A percentile compares a stretch with the other conserved stretches of the same genome.
Evolutionary conservation across 2,113 vertebrate genomes (phyloP).

Genomic region (Epinephelus fuscoguttatus): DNA sequence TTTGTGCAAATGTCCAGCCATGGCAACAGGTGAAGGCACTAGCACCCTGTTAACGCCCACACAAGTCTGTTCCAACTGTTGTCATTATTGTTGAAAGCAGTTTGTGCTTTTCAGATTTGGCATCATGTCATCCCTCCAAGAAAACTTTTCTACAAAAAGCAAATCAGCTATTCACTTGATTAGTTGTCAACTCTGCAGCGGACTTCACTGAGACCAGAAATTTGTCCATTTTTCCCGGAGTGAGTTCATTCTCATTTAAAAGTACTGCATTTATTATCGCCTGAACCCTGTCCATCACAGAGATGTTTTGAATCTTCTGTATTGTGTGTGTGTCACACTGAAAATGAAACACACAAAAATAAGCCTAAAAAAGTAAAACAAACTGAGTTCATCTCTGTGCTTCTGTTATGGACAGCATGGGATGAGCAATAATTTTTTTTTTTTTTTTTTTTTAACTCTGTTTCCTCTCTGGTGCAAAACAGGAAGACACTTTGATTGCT

Average conservation of each 20-base stretch:
- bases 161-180: not conserved
- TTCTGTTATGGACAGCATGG: not conserved
- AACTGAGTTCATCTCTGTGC: not conserved
- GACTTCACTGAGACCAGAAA: not conserved
- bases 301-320: not conserved
- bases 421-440: not conserved
- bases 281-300: not conserved
- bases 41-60: conserved; percentile 26
- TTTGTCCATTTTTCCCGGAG: not conserved
- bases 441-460: too few species aligned
- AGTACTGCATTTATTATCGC: not conserved
- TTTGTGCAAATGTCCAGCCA: conserved; percentile 11
- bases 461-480: conserved; percentile 7
- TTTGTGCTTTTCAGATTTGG: conserved; percentile 14
- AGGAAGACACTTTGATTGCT: not conserved
- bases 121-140: not conserved
- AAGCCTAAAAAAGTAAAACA: not conserved
- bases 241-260: not conserved
- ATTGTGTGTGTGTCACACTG: not conserved
- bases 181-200: not conserved
- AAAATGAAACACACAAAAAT: not conserved
- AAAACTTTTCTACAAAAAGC: not conserved
- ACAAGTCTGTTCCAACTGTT: conserved; percentile 27
- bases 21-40: conserved; percentile 32
- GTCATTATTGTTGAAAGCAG: conserved; percentile 26